Conservation (phyloP, 2,888 invertebrate genomes). For the Synergus japonicus region DNA sequence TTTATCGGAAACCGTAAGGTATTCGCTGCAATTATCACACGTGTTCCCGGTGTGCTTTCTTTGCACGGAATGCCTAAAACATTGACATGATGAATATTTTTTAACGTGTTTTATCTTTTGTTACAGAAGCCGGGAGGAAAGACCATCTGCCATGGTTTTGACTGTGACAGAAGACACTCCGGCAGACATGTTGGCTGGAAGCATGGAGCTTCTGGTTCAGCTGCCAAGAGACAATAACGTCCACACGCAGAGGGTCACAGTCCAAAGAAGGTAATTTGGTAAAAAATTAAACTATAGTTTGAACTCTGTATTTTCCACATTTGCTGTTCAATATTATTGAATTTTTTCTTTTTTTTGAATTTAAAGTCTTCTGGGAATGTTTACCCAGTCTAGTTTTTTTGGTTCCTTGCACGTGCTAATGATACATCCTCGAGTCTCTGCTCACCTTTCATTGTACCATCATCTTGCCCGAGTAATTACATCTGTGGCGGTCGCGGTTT, state of each 20-base stretch:
- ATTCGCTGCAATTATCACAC: not conserved
- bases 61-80: not conserved
- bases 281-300: too few relatives aligned
- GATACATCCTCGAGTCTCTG: too few relatives aligned
- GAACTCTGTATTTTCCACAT: too few relatives aligned
- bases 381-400: too few relatives aligned
- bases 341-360: too few relatives aligned
- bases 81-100: not conserved
- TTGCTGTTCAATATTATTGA: too few relatives aligned
- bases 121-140: constrained; percentile 72
- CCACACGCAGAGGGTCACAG: constrained; percentile 73
- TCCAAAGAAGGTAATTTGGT: constrained; percentile 69
- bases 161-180: constrained; percentile 84
- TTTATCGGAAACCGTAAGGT: not conserved
- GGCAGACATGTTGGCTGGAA: constrained; percentile 84
- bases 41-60: not conserved
- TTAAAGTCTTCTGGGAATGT: too few relatives aligned
- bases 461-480: not conserved
- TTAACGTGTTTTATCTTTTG: constrained; percentile 35
- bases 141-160: constrained; percentile 73
- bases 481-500: constrained; percentile 3
- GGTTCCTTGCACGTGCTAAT: too few relatives aligned
- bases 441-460: not conserved
- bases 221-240: constrained; percentile 78
- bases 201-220: constrained; percentile 84